Evolutionary conservation across 2,113 vertebrate genomes (phyloP), one percentile per base, ranked within the genome.

Genomic region (Gila orcuttii): DNA sequence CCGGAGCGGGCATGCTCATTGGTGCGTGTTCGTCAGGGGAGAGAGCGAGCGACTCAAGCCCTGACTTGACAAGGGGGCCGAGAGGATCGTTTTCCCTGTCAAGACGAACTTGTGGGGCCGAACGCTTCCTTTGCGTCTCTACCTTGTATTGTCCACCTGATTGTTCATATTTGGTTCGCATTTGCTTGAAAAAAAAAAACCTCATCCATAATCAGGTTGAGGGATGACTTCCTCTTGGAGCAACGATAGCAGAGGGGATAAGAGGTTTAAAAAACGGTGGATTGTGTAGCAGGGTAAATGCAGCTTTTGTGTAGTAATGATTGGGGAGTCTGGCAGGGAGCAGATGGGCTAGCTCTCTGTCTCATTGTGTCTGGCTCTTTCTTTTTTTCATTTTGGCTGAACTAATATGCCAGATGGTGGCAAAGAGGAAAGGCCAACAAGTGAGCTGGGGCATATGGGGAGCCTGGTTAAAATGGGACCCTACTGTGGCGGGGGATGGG

Each of bases 381-480:
- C 93, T 93, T 91, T 93, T 95, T 93, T 94, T 93, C 92, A 92
- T 93, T 93, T 94, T 95, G 94, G 94, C 95, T 97, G 94, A 97
- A 96, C 95, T 96, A 96, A 96, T 94, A 96, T 95, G 95, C 96
- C 98, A 99, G 98, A 99, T 99, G 97, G 98, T 95, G 94, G 92
- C 90, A 89, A 95, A 96, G 95, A 95, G 95, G 95, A 96, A 95
- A 96, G 96, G 96, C 95, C 96, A 97, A 96, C 96, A 96, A 96
- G 96, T 95, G 96, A 97, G 95, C 95, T 94, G 94, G 95, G 97
- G 96, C 97, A 98, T 98, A 99, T 98, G 97, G 97, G 95, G 95
- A 97, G 97, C 96, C 97, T 98, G 97, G 97, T 98, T 98, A 99
- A 98, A 96, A 96, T 96, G 92, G 91, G 94, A 95, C 96, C 97